Conservation (phyloP, 2,113 vertebrate species). For the Myocastor coypus region DNA sequence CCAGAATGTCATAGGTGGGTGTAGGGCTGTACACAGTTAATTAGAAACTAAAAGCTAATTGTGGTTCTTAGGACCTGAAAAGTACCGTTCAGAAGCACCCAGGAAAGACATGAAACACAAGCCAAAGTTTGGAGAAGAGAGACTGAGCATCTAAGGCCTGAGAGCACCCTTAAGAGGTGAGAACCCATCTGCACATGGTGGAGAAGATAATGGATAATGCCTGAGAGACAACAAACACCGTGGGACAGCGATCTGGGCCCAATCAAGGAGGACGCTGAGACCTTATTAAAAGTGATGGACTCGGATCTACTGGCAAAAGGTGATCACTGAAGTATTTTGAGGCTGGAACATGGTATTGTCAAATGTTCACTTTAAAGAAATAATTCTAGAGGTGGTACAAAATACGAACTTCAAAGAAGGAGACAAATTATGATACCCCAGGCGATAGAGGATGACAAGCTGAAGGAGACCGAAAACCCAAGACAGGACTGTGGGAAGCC, state of each 20-base stretch:
- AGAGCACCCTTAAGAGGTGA: not conserved
- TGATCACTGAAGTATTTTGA: not conserved
- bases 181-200: not conserved
- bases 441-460: not conserved
- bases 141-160: not conserved
- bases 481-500: not conserved
- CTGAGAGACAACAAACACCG: not conserved
- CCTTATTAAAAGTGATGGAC: not conserved
- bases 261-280: not conserved
- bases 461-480: not conserved
- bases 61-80: not conserved
- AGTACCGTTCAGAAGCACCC: not conserved
- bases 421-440: not conserved
- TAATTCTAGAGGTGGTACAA: not conserved
- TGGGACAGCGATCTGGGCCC: not conserved
- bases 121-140: not conserved
- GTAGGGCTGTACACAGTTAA: not conserved
- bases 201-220: not conserved
- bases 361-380: conserved; percentile 12
- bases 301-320: not conserved
- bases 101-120: not conserved
- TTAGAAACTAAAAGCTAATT: not conserved
- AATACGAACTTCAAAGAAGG: not conserved
- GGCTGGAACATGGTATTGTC: not conserved
- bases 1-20: not conserved